Evolutionary conservation across 2,888 invertebrate genomes (phyloP).

Genomic region (Scaptodrosophila latifasciaeformis): DNA sequence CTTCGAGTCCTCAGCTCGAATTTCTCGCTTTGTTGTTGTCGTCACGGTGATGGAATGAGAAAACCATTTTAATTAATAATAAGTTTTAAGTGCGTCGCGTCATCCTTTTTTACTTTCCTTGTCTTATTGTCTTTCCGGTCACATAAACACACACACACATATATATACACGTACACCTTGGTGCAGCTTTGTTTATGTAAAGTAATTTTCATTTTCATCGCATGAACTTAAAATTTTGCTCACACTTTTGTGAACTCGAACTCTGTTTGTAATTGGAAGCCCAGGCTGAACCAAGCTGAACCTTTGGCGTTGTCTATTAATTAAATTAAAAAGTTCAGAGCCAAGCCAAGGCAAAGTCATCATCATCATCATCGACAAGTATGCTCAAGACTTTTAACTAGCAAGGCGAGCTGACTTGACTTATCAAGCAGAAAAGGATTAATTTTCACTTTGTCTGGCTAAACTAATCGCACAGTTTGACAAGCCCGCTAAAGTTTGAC

Average conservation of each 20-base stretch:
- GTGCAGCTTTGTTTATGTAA: no score
- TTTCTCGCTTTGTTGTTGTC: no score
- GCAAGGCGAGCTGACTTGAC: neutral
- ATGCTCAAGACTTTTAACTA: no score
- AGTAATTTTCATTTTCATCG: slow-evolving; percentile 30
- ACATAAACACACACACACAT: slow-evolving; percentile 10
- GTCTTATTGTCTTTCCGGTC: neutral
- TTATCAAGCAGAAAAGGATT: neutral
- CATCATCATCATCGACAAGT: slow-evolving; percentile 20
- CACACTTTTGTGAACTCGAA: slow-evolving; percentile 10
- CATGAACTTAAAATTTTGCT: slow-evolving; percentile 1
- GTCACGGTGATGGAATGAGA: no score
- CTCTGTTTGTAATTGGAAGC: slow-evolving; percentile 50
- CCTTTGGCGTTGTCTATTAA: slow-evolving; percentile 51
- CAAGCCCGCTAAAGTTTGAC: slow-evolving; percentile 19
- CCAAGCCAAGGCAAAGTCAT: slow-evolving; percentile 22
- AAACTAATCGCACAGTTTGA: slow-evolving; percentile 44
- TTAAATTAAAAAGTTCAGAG: slow-evolving; percentile 65
- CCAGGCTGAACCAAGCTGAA: no score
- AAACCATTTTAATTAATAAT: slow-evolving; percentile 56
- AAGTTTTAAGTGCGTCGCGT: slow-evolving; percentile 49
- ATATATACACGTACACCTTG: no score
- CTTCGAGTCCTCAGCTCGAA: no score
- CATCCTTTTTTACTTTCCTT: slow-evolving; percentile 12
- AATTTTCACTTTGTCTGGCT: slow-evolving; percentile 23